A percentile compares a stretch with the other conserved stretches of the same genome.
These are phyloP conservation scores for Paedocypris sp. DNA, from an alignment of 2,113 vertebrate genomes.

Conservation along the genomic window DNA sequence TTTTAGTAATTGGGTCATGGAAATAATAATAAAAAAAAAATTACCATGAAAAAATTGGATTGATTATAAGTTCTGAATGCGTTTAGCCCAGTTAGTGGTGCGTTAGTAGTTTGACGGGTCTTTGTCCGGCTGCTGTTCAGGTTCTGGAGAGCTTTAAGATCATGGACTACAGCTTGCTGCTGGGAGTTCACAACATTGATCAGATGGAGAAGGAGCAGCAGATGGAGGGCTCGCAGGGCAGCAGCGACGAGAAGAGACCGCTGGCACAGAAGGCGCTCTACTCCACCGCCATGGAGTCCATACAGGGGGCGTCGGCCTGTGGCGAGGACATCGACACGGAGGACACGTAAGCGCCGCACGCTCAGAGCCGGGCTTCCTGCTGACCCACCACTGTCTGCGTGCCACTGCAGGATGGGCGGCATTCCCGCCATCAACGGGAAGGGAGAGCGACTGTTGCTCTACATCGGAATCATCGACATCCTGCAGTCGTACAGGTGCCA, in stretches of 20 bases:
- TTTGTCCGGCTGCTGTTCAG: constrained; percentile 61
- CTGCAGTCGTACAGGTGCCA: constrained; percentile 89
- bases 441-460: constrained; percentile 84
- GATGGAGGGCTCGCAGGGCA: constrained; percentile 74
- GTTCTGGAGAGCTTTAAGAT: constrained; percentile 98
- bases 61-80: too few relatives aligned
- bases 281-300: constrained; percentile 97
- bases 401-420: constrained; percentile 79
- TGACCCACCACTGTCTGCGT: not conserved
- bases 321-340: constrained; percentile 88
- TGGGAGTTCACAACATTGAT: constrained; percentile 95
- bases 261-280: constrained; percentile 94
- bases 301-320: constrained; percentile 85
- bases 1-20: too few relatives aligned
- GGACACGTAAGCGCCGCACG: constrained; percentile 94
- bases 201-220: constrained; percentile 82
- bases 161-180: constrained; percentile 97
- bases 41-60: too few relatives aligned
- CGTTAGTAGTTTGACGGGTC: not conserved
- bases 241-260: constrained; percentile 79
- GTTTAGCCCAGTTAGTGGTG: too few relatives aligned
- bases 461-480: constrained; percentile 93
- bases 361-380: too few relatives aligned
- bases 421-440: constrained; percentile 89
- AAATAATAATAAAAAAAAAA: too few relatives aligned